phyloP scores from a whole-genome alignment of 2,797 vertebrate species.

The Neosalanx taihuensis region DNA sequence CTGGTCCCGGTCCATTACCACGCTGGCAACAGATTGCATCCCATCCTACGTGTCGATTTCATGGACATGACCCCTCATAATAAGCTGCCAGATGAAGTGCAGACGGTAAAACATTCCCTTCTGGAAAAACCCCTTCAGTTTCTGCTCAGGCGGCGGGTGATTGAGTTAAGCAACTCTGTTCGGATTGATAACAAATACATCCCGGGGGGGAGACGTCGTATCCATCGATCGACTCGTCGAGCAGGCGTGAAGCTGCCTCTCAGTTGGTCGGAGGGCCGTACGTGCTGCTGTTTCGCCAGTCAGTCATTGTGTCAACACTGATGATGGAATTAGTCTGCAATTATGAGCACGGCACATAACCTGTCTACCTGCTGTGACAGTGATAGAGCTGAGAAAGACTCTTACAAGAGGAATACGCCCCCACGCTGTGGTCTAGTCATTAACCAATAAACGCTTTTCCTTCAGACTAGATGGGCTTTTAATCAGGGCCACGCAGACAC shows the following conservation, averaged over 20 bases:
- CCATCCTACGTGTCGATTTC: background rate
- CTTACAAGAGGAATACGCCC: constrained; percentile 11
- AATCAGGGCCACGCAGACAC: constrained; percentile 2
- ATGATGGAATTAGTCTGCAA: constrained; percentile 69
- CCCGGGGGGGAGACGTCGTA: background rate
- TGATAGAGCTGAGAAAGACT: constrained; percentile 57
- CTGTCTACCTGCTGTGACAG: constrained; percentile 68
- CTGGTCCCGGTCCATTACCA: constrained; percentile 3
- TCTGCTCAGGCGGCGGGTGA: background rate
- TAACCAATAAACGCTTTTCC: constrained; percentile 8
- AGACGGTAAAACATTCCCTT: background rate
- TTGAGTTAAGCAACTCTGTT: background rate
- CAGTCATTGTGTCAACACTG: constrained; percentile 49
- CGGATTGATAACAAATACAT: background rate
- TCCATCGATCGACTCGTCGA: too few relatives aligned
- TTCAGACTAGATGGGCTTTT: background rate
- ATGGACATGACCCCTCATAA: background rate
- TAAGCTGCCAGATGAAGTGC: background rate
- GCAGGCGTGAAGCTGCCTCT: too few relatives aligned
- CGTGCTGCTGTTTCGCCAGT: constrained; percentile 29
- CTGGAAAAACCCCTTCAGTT: background rate
- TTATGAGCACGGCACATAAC: constrained; percentile 60
- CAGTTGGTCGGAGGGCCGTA: background rate
- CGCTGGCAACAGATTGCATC: constrained; percentile 5
- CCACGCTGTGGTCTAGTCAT: constrained; percentile 40